phyloP scores from a whole-genome alignment of 2,113 vertebrate genomes.

The Protobothrops mucrosquamatus region DNA sequence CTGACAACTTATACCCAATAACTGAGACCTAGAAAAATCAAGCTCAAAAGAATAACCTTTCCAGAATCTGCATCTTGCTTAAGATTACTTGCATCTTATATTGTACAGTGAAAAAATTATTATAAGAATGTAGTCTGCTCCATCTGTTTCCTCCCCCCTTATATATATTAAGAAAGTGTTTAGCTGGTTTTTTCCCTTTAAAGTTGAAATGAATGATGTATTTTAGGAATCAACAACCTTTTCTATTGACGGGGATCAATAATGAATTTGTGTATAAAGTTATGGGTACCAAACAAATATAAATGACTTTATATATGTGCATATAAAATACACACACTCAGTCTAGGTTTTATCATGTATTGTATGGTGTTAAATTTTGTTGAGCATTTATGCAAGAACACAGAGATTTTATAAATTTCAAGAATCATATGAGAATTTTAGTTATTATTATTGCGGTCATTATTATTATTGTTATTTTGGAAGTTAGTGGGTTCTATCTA shows the following conservation, averaged over 20 bases:
- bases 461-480: neutral
- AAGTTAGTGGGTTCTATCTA: neutral
- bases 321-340: neutral
- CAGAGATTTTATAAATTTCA: neutral
- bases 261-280: neutral
- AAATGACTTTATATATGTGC: neutral
- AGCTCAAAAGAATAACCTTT: neutral
- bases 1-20: neutral
- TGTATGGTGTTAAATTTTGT: neutral
- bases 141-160: neutral
- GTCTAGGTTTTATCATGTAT: neutral
- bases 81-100: neutral
- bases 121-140: neutral
- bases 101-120: neutral
- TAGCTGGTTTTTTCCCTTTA: slow-evolving; percentile 31
- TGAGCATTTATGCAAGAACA: neutral
- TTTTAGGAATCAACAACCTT: neutral
- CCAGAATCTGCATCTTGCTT: no score
- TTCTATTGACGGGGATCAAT: neutral
- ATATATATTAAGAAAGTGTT: slow-evolving; percentile 32
- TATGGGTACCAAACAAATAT: neutral
- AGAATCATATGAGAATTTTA: neutral
- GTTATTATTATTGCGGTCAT: neutral
- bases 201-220: slow-evolving; percentile 21
- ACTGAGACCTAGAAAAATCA: neutral